Percentiles rank a stretch among this genome's conserved stretches.
Conservation (phyloP, 2,797 vertebrate genomes). For the Neomorphus geoffroyi region DNA sequence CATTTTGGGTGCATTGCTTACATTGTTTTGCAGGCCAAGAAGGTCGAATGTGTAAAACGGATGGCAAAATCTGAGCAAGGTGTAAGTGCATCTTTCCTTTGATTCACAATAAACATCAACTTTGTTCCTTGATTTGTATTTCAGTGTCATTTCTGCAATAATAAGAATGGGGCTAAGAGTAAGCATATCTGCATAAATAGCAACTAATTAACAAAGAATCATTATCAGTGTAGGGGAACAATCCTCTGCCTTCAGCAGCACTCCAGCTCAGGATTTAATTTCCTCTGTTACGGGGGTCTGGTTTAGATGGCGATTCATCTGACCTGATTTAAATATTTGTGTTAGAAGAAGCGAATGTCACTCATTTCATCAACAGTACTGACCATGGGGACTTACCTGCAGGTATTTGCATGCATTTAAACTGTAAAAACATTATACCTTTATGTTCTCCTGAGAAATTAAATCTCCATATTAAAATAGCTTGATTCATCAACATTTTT, state of each 20-base stretch:
- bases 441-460: background rate
- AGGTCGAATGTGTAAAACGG: background rate
- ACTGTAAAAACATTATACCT: rapidly evolving
- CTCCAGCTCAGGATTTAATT: background rate
- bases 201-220: background rate
- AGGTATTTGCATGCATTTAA: background rate
- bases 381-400: background rate
- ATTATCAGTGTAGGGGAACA: background rate
- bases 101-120: too few relatives aligned
- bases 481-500: background rate
- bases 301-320: background rate
- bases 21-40: background rate
- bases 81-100: background rate
- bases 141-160: background rate
- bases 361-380: background rate
- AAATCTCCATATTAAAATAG: background rate
- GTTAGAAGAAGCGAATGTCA: background rate
- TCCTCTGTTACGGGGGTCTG: background rate
- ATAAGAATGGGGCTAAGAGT: background rate
- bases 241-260: background rate
- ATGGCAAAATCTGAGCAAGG: background rate
- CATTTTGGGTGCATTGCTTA: background rate
- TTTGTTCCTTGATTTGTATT: background rate
- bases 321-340: background rate
- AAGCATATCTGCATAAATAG: background rate